Base-by-base conservation (phyloP, 1,140 invertebrate genomes). In the Drosophila saltans region DNA sequence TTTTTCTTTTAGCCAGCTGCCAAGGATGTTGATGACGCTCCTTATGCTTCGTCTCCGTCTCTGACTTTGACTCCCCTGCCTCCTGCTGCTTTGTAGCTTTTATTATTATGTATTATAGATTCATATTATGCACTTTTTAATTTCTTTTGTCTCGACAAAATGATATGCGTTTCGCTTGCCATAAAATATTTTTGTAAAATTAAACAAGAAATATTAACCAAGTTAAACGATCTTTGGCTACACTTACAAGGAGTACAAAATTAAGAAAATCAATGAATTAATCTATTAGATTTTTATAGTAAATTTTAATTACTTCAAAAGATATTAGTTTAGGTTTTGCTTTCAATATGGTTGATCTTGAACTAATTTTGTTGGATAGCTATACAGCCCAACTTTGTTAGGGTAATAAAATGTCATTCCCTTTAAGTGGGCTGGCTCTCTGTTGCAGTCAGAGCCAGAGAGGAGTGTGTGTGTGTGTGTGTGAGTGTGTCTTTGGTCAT, bases 91-190 rank as follows among this genome's bases (percentile, higher is more conserved):
- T 68, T 82, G 70, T 76, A 73, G 83, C 80, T 88, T 59, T 89
- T 80, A 82, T 81, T 84, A 89, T 89, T 89, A 85, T 89, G 75
- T 89, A 81, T 89, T 89, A 89, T 89, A 89, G 85, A 89, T 89
- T 89, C 84, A 89, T 89, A 76, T 89, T 89, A 89, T 89, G 84
- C 84, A 89, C 84, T 89, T 89, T 86, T 88, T 81, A 75, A 76
- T 81, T 84, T 89, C 72, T 78, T 89, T 89, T 84, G 80, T 84
- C 77, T 41, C 61, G 74, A 64, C 59, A 52, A 86, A 79, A 69
- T 65, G 76, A 88, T 36, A 36, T 88, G 76, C 82, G 72, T 80
- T 88, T 83, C 72, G 30, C 58, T 26, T 21, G 16, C 41, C 61
- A 45, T n/a, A 21, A 10, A 43, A 21, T 24, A 36, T 39, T 21